These are phyloP conservation scores for Felis chaus DNA, from an alignment of 2,113 vertebrate genomes.

Conservation along the genomic window DNA sequence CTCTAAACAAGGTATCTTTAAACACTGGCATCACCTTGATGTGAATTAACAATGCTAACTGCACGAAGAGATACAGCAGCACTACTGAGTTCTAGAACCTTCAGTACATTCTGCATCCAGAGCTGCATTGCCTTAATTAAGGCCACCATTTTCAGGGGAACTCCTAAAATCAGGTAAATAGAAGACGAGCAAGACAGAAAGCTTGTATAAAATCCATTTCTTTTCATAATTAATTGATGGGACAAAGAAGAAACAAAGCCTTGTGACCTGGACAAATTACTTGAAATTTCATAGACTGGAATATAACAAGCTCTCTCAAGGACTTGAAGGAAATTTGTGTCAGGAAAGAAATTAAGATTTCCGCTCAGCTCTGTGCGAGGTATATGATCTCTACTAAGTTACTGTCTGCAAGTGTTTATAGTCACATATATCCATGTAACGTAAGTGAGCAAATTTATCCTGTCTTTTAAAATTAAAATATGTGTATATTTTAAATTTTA, in stretches of 20 bases:
- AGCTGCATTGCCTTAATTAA: too few relatives aligned
- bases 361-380: background rate
- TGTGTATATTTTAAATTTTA: background rate
- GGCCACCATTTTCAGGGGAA: background rate
- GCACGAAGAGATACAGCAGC: background rate
- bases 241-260: background rate
- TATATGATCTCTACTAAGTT: background rate
- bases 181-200: background rate
- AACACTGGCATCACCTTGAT: background rate
- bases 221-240: background rate
- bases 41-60: background rate
- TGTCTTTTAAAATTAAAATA: background rate
- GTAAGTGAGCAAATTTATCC: background rate
- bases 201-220: background rate
- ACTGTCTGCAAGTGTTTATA: background rate
- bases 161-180: background rate
- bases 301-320: background rate
- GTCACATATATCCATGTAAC: background rate
- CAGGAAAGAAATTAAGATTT: background rate
- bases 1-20: background rate
- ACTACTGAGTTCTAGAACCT: background rate
- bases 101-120: background rate
- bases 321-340: background rate
- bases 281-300: background rate
- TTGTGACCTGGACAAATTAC: background rate